Evolutionary conservation across 2,797 vertebrate genomes (phyloP), one percentile per base, ranked within the genome.

Genomic region (Decapterus maruadsi): DNA sequence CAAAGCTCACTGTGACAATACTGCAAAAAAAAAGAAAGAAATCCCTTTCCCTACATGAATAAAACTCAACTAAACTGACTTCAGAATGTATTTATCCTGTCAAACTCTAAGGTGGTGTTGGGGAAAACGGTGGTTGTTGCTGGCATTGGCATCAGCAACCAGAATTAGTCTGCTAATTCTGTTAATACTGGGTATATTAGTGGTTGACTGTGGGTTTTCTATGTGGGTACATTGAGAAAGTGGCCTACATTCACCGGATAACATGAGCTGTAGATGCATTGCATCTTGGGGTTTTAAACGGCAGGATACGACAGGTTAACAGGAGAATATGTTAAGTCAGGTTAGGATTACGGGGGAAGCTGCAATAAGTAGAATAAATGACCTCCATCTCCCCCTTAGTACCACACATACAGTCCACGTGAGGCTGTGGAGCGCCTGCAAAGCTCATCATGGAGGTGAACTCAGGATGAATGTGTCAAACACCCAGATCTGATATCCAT

Each of bases 401-500:
- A 56, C 17, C 8, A 62, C 22, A 31, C 26, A 42, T 34, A 46
- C 45, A 54, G 38, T 19, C 22, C 38, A 61, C 29, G 43, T 22
- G 59, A 75, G 54, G 62, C 54, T 66, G 50, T 66, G 50, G 69
- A 16, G 26, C 31, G 69, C 51, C 78, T 85, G 82, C 60, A 34
- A 70, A 88, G 70, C 16, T 74, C 80, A 83, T 87, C 56, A 57
- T 14, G 36, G n/a, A 40, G 45, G 8, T 62, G n/a, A 45, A 57
- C 36, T 4, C 56, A 66, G 50, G 17, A 36, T 42, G 51, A 62
- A 8, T 63, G 65, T 54, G 19, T 75, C 50, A 68, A 55, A 62
- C 26, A 13, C 78, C 56, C 63, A 73, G 34, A 68, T 79, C 55
- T 46, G 22, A 77, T 55, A 74, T 65, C 7, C 20, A 63, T 55